A percentile compares a stretch with the other conserved stretches of the same genome.
phyloP scores from a whole-genome alignment of 2,113 vertebrate species.

The Bothrops jararaca region DNA sequence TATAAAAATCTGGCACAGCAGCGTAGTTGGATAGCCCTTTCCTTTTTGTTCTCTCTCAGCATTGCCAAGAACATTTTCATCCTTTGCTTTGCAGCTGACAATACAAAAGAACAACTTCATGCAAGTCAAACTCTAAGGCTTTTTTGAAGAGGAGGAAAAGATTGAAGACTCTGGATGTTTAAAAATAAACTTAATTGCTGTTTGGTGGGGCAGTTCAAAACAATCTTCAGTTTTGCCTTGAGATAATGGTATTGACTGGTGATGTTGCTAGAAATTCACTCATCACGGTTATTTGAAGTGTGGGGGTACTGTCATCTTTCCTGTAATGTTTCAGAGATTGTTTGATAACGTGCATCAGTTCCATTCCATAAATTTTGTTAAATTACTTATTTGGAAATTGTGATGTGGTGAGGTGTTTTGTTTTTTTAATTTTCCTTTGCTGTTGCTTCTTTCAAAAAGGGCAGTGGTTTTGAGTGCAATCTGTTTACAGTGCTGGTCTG shows the following conservation, averaged over 20 bases:
- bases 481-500: background rate
- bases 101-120: background rate
- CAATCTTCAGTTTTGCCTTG: background rate
- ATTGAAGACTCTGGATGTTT: background rate
- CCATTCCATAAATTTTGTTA: background rate
- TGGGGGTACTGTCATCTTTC: background rate
- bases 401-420: background rate
- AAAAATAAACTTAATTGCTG: background rate
- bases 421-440: background rate
- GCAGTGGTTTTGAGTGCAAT: background rate
- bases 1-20: background rate
- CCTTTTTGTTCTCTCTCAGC: background rate
- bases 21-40: background rate
- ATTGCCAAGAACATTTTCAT: background rate
- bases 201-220: background rate
- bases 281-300: background rate
- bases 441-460: background rate
- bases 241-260: background rate
- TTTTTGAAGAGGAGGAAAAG: background rate
- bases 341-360: background rate
- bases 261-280: background rate
- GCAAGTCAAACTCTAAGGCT: background rate
- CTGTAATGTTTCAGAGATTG: slow-evolving; percentile 10
- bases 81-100: background rate
- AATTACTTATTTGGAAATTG: background rate